Percentiles rank a stretch among this genome's conserved stretches.
These are phyloP conservation scores for Apus apus DNA, from an alignment of 2,113 vertebrate species.

Conservation along the genomic window DNA sequence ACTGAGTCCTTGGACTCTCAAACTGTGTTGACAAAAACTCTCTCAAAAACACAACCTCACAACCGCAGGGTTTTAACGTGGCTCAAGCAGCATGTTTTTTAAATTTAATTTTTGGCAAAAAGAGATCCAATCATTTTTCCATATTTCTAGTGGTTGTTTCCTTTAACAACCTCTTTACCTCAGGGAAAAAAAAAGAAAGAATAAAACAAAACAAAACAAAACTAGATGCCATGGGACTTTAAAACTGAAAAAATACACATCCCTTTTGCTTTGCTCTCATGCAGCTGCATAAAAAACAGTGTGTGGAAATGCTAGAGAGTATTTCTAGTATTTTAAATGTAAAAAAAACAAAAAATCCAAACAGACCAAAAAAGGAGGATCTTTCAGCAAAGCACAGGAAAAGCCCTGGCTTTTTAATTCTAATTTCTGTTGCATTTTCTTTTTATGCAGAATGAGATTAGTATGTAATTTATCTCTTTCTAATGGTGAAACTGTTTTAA, in stretches of 20 bases:
- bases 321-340: not conserved
- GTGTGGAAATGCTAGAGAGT: not conserved
- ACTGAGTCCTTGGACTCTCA: not conserved
- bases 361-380: not conserved
- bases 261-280: not conserved
- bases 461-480: not conserved
- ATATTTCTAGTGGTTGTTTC: not conserved
- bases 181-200: not conserved
- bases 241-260: not conserved
- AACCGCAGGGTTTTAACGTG: not conserved
- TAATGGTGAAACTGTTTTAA: not conserved
- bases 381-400: not conserved
- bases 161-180: not conserved
- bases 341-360: not conserved
- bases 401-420: not conserved
- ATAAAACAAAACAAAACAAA: too few species aligned
- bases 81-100: not conserved
- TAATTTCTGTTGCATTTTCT: not conserved
- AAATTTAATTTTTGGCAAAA: not conserved
- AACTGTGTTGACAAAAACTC: not conserved
- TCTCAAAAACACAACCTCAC: not conserved
- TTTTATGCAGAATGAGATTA: not conserved
- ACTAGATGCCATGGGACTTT: not conserved
- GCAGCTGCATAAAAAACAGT: not conserved
- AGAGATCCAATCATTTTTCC: not conserved